A percentile compares a stretch with the other conserved stretches of the same genome.
phyloP scores from a whole-genome alignment of 2,888 invertebrate genomes.

The Cybosia mesomella region DNA sequence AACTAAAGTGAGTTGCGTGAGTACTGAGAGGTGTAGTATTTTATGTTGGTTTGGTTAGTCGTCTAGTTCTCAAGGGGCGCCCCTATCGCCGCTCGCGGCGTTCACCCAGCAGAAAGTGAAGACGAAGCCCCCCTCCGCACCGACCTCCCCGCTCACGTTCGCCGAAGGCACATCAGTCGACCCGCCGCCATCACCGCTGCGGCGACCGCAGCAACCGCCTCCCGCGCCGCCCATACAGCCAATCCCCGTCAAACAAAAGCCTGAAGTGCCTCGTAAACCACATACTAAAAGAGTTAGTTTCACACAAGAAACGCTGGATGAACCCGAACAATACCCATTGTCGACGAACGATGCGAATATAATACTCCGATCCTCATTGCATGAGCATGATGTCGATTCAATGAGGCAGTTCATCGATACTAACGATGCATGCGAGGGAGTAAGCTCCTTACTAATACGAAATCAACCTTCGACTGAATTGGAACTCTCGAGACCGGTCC shows the following conservation, averaged over 20 bases:
- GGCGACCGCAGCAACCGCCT: constrained; percentile 62
- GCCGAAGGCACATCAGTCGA: constrained; percentile 41
- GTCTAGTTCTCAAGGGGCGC: constrained; percentile 76
- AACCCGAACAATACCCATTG: constrained; percentile 58
- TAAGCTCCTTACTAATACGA: constrained; percentile 79
- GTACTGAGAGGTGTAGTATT: constrained; percentile 69
- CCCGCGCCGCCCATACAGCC: constrained; percentile 55
- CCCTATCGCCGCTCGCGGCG: constrained; percentile 76
- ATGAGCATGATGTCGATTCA: constrained; percentile 71
- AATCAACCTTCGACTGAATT: constrained; percentile 68
- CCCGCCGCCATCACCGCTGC: constrained; percentile 55
- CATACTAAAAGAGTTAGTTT: constrained; percentile 85
- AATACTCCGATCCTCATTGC: constrained; percentile 60
- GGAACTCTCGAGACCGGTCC: constrained; percentile 68
- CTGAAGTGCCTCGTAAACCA: constrained; percentile 83
- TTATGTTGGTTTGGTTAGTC: constrained; percentile 84
- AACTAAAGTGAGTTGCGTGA: constrained; percentile 59
- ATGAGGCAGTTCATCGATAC: constrained; percentile 63
- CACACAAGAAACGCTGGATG: constrained; percentile 70
- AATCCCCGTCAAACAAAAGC: constrained; percentile 75
- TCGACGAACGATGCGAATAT: constrained; percentile 64
- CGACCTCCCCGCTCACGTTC: constrained; percentile 64
- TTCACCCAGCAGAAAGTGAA: constrained; percentile 73
- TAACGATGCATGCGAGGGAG: constrained; percentile 83
- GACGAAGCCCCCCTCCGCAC: constrained; percentile 62